Conservation (phyloP, 2,113 vertebrate species). For the Poecile atricapillus region DNA sequence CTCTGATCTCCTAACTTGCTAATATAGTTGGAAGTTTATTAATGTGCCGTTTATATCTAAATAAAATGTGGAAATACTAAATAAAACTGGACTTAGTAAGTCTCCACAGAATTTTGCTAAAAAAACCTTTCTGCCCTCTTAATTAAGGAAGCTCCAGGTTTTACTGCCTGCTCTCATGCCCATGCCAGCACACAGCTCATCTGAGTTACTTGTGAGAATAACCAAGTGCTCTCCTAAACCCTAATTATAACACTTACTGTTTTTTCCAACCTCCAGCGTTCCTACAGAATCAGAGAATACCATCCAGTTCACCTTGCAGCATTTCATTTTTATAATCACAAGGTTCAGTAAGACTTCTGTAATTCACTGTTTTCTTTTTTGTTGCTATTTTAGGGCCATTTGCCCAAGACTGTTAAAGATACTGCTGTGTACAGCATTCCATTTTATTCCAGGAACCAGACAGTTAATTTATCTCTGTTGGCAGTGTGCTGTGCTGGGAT, state of each 20-base stretch:
- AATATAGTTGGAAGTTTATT: not conserved
- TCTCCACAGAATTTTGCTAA: not conserved
- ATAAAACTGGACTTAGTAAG: not conserved
- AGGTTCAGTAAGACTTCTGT: not conserved
- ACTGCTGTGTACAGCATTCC: not conserved
- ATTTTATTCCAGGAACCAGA: not conserved
- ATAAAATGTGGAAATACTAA: conserved; percentile 2
- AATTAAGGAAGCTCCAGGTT: not conserved
- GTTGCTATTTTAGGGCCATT: not conserved
- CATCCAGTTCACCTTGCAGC: not conserved
- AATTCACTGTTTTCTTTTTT: not conserved
- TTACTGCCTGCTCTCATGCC: not conserved
- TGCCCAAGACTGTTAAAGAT: not conserved
- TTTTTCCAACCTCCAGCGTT: not conserved
- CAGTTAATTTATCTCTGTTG: not conserved
- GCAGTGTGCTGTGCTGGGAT: not conserved
- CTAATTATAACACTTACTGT: not conserved
- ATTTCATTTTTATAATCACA: not conserved
- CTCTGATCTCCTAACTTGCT: not conserved
- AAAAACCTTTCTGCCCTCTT: not conserved
- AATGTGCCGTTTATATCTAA: not conserved
- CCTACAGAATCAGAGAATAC: not conserved
- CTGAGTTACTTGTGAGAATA: not conserved
- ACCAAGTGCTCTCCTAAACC: not conserved
- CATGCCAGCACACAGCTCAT: not conserved